A percentile compares a stretch with the other conserved stretches of the same genome.
These are phyloP conservation scores for Brachyistius frenatus DNA, from an alignment of 2,113 vertebrate species.

Conservation along the genomic window DNA sequence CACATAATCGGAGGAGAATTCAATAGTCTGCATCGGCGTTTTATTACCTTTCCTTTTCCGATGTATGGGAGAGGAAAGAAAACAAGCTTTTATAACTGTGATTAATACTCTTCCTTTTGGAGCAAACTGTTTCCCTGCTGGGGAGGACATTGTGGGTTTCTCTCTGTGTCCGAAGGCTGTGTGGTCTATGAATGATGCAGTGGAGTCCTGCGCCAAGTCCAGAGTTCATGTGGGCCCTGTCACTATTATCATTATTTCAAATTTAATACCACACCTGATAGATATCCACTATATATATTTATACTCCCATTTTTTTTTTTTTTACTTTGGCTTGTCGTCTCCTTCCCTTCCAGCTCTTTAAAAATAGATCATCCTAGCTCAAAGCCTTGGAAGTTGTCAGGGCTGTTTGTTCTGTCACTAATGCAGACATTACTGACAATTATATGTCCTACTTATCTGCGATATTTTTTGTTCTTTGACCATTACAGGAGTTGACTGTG, in stretches of 20 bases:
- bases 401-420: conserved; percentile 40
- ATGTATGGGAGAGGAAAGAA: too few relatives aligned
- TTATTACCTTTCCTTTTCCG: too few relatives aligned
- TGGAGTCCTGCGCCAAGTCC: conserved; percentile 23
- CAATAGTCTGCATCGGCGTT: too few relatives aligned
- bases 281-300: conserved; percentile 22
- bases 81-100: too few relatives aligned
- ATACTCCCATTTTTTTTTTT: conserved; percentile 23
- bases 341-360: conserved; percentile 13
- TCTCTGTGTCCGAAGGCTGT: conserved; percentile 8
- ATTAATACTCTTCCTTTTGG: background rate
- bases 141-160: background rate
- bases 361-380: conserved; percentile 39
- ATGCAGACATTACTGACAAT: conserved; percentile 12
- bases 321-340: conserved; percentile 5
- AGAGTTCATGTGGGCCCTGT: conserved; percentile 41
- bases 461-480: background rate
- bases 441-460: conserved; percentile 30
- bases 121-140: conserved; percentile 3
- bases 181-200: conserved; percentile 52
- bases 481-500: background rate
- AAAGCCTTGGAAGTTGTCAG: conserved; percentile 22
- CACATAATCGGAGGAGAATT: too few relatives aligned
- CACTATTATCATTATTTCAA: conserved; percentile 54
- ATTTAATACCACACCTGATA: conserved; percentile 43